Evolutionary conservation across 2,113 vertebrate species (phyloP).

Genomic region (Rhinoderma darwinii): DNA sequence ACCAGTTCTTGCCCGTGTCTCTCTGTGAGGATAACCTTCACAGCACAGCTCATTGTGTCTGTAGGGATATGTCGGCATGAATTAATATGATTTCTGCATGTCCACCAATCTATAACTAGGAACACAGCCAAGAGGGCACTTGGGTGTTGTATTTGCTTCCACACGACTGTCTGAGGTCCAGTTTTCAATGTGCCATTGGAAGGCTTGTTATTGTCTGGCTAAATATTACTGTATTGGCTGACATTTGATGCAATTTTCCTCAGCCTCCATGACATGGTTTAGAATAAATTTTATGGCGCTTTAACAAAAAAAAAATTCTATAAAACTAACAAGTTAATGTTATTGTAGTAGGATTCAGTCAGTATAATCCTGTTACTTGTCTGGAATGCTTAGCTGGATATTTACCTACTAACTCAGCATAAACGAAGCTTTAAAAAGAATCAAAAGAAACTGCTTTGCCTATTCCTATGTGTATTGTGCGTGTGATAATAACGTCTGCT

Average conservation of each 20-base stretch:
- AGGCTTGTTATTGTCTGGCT: conserved; percentile 7
- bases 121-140: conserved; percentile 32
- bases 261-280: neutral
- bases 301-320: neutral
- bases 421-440: neutral
- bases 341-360: neutral
- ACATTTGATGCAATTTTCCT: neutral
- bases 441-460: neutral
- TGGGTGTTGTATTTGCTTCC: conserved; percentile 16
- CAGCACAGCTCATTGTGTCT: conserved; percentile 23
- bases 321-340: neutral
- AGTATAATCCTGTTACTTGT: neutral
- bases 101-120: conserved; percentile 37
- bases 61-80: conserved; percentile 32
- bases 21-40: conserved; percentile 9
- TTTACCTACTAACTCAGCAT: neutral
- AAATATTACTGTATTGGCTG: neutral
- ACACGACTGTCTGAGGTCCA: conserved; percentile 30
- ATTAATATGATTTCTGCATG: conserved; percentile 40
- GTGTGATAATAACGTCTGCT: neutral
- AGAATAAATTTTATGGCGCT: neutral
- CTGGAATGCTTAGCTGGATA: neutral
- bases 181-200: conserved; percentile 16
- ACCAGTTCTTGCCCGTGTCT: neutral
- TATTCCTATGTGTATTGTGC: neutral